These are phyloP conservation scores for Copsychus sechellarum DNA, from an alignment of 2,113 vertebrate genomes.

Conservation along the genomic window DNA sequence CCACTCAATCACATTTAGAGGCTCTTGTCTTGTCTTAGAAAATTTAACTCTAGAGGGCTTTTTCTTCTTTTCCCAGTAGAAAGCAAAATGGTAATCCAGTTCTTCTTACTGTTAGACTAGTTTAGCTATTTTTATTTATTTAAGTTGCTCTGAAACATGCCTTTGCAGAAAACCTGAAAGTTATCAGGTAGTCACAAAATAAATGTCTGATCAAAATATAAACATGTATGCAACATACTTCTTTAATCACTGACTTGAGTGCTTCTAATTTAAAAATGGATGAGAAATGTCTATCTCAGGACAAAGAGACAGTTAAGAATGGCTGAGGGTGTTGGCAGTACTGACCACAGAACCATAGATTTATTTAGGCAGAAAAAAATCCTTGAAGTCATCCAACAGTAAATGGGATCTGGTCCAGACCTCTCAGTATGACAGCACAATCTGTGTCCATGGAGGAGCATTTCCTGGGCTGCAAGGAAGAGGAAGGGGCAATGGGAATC, in stretches of 20 bases:
- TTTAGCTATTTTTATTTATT: neutral
- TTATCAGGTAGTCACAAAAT: neutral
- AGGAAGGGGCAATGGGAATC: neutral
- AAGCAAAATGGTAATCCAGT: neutral
- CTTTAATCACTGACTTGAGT: neutral
- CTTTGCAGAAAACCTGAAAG: neutral
- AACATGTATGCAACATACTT: neutral
- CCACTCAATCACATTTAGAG: neutral
- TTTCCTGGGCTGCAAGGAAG: neutral
- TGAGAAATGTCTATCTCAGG: neutral
- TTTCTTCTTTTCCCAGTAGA: neutral
- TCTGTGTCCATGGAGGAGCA: neutral
- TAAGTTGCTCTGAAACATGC: neutral
- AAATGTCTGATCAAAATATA: neutral
- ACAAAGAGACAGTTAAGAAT: neutral
- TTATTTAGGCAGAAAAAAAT: neutral
- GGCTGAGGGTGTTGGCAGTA: neutral
- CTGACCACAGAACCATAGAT: neutral
- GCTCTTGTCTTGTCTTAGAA: neutral
- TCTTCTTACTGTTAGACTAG: neutral
- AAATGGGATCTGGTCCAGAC: neutral
- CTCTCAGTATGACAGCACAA: neutral
- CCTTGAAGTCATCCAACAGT: neutral
- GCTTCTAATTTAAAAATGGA: neutral
- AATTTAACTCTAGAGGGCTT: neutral